phyloP scores from a whole-genome alignment of 2,797 vertebrate species.

The Ataeniobius toweri region DNA sequence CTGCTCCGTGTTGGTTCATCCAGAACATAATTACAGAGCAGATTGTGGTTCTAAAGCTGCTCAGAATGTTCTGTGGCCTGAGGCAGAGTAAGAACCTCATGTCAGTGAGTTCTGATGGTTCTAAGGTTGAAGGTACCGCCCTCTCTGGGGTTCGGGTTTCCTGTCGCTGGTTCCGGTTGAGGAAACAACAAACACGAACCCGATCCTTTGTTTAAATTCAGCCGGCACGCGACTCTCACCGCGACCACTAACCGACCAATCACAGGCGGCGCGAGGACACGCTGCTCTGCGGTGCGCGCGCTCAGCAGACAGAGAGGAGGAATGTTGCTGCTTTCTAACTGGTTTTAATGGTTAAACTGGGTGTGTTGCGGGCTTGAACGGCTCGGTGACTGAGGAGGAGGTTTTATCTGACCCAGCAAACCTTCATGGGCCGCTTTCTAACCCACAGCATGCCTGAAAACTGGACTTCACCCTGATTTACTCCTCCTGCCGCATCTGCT shows the following conservation, averaged over 20 bases:
- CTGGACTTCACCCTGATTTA: not conserved
- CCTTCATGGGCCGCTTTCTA: not conserved
- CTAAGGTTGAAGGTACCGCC: not conserved
- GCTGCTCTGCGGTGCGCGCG: not conserved
- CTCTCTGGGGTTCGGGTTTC: slow-evolving; percentile 2
- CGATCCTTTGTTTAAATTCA: not conserved
- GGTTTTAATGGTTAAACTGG: not conserved
- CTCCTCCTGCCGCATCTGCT: too few species aligned
- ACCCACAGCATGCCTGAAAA: not conserved
- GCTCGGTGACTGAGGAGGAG: not conserved
- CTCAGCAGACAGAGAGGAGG: not conserved
- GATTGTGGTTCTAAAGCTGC: not conserved
- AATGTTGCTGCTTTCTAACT: not conserved
- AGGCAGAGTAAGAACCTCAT: not conserved
- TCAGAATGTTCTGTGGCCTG: not conserved
- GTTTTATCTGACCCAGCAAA: not conserved
- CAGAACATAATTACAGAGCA: not conserved
- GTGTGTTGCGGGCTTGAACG: too few species aligned
- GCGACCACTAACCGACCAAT: not conserved
- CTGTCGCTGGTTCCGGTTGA: not conserved
- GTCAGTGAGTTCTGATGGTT: not conserved
- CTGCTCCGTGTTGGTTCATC: not conserved
- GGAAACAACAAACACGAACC: not conserved
- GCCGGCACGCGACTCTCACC: slow-evolving; percentile 19
- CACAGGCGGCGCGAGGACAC: slow-evolving; percentile 10